A percentile compares a stretch with the other conserved stretches of the same genome.
Evolutionary conservation across 2,113 vertebrate genomes (phyloP).

Genomic region (Formicarius rufipectus): DNA sequence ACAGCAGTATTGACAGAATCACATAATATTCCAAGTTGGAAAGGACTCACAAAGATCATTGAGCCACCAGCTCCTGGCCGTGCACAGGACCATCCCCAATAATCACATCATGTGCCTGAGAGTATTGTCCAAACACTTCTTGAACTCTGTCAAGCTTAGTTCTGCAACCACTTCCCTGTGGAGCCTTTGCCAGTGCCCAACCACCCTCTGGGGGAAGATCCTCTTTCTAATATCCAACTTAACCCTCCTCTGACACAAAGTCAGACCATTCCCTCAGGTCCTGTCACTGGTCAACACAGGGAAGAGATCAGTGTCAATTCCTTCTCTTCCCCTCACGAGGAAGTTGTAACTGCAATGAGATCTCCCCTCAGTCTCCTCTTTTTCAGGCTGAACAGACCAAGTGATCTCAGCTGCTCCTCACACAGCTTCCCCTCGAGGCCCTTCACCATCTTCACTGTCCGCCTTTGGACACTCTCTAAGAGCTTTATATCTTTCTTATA

Average conservation of each 20-base stretch:
- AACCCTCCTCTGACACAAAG: neutral
- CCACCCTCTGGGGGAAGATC: neutral
- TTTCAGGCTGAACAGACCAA: neutral
- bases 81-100: neutral
- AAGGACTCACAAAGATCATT: neutral
- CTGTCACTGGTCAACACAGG: neutral
- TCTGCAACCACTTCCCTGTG: neutral
- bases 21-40: neutral
- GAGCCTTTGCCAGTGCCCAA: neutral
- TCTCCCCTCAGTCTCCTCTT: neutral
- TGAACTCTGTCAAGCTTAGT: neutral
- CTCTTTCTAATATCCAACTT: neutral
- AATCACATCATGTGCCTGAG: neutral
- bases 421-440: neutral
- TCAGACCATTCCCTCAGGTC: neutral
- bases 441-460: neutral
- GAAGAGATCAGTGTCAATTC: neutral
- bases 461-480: neutral
- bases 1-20: neutral
- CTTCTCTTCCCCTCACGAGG: neutral
- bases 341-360: neutral
- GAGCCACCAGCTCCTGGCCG: neutral
- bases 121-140: neutral
- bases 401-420: neutral
- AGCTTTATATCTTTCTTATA: neutral